Base-by-base conservation (phyloP, 1,140 invertebrate species). In the Rhagoletis pomonella region DNA sequence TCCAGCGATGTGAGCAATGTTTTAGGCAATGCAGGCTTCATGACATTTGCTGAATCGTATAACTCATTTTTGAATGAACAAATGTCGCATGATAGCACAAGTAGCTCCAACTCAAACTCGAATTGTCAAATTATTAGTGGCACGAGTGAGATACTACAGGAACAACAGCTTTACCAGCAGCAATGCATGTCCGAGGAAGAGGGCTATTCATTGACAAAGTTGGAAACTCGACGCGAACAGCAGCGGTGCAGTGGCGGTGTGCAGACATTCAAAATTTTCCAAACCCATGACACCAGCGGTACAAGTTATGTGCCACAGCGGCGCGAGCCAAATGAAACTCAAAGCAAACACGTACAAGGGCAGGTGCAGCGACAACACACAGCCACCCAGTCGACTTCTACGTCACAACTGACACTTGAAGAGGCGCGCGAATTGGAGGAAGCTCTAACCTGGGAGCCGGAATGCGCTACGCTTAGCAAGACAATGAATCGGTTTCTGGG, bases 21-120 rank as follows among this genome's bases (percentile, higher is more conserved):
- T 10, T 44, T 84, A 55, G 60, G 88, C 29, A 87, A 87, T 62
- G 73, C 73, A 3, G 44, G 44, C 12, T 89, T 88, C 47, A 88
- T 88, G 47, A 89, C 90, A 67, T 93, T 93, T 87, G 91, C 91
- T 39, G 92, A 93, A 55, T 93, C 92, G 0, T 93, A 93, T 50
- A 92, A 93, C 47, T 87, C 91, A 12, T 86, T 93, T 67, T 88
- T 93, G 0, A 90, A 90, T 55, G 89, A 91, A 14, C 85, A 62
- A 84, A 67, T 86, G 58, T 44, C 85, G 67, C 14, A 89, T 58
- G 77, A 73, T 5, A 81, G 60, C 62, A 50, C 47, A 5, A 89
- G 86, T 69, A 85, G 77, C 9, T 69, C 60, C 5, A 87, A 87
- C 62, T 86, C 64, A 6, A 73, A 86, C 88, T 85, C 88, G 29